Percentiles rank a stretch among this genome's conserved stretches.
phyloP scores from a whole-genome alignment of 2,113 vertebrate species.

The Ceyx cyanopectus region DNA sequence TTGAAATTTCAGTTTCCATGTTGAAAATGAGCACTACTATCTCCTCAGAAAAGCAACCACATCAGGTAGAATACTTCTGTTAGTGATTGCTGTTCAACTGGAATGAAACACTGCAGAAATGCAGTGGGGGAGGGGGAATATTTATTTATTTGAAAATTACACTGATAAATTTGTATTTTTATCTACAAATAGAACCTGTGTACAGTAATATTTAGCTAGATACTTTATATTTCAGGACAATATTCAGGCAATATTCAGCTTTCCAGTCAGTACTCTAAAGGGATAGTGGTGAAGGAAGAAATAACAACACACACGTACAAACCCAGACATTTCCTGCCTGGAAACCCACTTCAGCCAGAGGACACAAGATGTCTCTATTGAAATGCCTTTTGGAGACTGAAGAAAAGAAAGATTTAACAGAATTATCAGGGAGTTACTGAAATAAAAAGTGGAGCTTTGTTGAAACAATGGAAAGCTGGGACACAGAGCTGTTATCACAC shows the following conservation, averaged over 20 bases:
- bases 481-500: conserved; percentile 14
- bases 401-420: conserved; percentile 18
- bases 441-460: background rate
- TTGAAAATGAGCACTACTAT: background rate
- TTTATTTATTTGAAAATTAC: background rate
- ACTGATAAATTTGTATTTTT: background rate
- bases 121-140: background rate
- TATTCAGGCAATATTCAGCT: background rate
- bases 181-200: background rate
- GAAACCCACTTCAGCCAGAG: background rate
- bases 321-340: background rate
- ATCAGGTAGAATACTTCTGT: background rate
- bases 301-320: background rate
- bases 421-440: conserved; percentile 7
- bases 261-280: background rate
- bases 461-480: conserved; percentile 20
- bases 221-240: background rate
- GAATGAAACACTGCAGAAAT: background rate
- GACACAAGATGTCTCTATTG: background rate
- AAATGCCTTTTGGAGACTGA: conserved; percentile 4
- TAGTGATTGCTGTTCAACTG: background rate
- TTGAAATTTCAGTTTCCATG: background rate
- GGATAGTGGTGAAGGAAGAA: background rate
- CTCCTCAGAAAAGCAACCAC: background rate
- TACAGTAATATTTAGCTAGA: background rate